These are phyloP conservation scores for Bambusicola thoracicus DNA, from an alignment of 2,113 vertebrate species.

Conservation along the genomic window DNA sequence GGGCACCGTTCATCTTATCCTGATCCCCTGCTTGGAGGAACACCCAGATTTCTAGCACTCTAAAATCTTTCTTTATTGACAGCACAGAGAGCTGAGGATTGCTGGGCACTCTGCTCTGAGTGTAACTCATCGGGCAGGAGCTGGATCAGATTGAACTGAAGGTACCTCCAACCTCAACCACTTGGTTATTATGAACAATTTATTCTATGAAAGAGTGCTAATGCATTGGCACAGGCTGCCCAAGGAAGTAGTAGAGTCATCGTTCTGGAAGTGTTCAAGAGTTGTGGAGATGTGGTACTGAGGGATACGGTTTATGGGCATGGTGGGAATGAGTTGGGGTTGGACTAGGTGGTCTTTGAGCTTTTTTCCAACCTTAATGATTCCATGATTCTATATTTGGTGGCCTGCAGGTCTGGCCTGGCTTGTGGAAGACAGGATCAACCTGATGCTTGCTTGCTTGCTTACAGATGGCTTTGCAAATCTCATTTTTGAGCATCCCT, in stretches of 20 bases:
- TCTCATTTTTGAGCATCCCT: not conserved
- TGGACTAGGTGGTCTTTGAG: no score
- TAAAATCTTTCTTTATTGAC: not conserved
- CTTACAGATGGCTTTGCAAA: not conserved
- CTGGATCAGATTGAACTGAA: not conserved
- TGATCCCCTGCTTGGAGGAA: not conserved
- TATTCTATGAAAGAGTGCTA: no score
- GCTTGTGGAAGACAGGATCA: not conserved
- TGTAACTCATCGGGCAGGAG: not conserved
- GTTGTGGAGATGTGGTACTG: no score
- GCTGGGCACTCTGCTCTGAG: not conserved
- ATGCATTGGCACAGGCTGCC: no score
- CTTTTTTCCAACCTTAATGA: no score
- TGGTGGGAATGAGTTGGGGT: no score
- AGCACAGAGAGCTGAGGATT: not conserved
- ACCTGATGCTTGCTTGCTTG: not conserved
- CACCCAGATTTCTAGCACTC: not conserved
- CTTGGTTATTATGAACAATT: not conserved
- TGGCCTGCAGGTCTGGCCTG: not conserved
- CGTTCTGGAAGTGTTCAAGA: no score
- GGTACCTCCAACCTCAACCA: not conserved
- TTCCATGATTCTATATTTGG: no score
- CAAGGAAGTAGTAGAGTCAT: no score
- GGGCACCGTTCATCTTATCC: not conserved
- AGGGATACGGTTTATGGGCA: no score